Base-by-base conservation (phyloP, 1,140 invertebrate genomes). In the Drosophila azteca region DNA sequence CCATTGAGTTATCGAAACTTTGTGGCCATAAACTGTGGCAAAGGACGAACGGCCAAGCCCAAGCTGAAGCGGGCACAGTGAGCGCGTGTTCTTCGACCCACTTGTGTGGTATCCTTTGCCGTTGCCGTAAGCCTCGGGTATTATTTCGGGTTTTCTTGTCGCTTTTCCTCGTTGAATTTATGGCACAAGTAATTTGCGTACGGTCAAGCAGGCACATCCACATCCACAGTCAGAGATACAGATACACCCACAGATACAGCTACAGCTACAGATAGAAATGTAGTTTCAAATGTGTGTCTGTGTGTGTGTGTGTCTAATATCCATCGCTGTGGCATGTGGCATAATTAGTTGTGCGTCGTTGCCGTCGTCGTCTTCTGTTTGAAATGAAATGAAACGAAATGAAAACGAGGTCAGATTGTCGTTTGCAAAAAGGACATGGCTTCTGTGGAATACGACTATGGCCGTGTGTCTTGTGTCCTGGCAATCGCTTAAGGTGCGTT, bases 121-220 rank as follows among this genome's bases (percentile, higher is more conserved):
- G 2, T 31, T 58, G 44, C 55, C 63, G 51, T 85, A 85, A 83
- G 80, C 81, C 77, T 80, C 64, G 77, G 80, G 81, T 72, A 67
- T 79, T 67, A 71, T 77, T 81, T 75, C 44, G 57, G 57, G 62
- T 66, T 53, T 53, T 55, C 81, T 63, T 68, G 74, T 72, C 70
- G 79, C 79, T 82, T 83, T 77, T 77, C 82, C 51, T 62, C 54
- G 35, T 58, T 57, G 71, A 88, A 89, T 88, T 88, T 88, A 88
- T 88, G 83, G 88, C 84, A 88, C 76, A 88, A 88, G 84, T 88
- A 83, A 88, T 88, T 88, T 88, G 83, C 76, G 84, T 89, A 88
- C 84, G 83, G 83, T 88, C 83, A 85, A 87, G 82, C 78, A 65
- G 59, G 52, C 68, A 65, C 52, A 58, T 51, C 39, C 70, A 39